Base-by-base conservation (phyloP, 1,140 invertebrate species). In the Anastrepha obliqua region DNA sequence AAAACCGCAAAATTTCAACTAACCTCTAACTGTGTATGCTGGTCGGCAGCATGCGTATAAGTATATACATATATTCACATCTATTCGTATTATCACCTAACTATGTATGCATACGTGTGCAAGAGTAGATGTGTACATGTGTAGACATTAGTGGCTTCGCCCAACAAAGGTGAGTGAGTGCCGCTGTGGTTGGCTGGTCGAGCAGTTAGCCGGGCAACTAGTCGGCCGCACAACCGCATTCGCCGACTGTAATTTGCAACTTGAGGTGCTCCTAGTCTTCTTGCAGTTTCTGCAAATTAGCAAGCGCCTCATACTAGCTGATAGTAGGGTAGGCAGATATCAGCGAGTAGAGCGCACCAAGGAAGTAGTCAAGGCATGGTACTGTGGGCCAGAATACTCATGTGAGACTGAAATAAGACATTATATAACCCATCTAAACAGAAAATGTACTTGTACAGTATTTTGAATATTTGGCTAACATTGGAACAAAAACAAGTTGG, bases 1-100 rank as follows among this genome's bases (percentile, higher is more conserved):
- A 51, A 20, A 78, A 78, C 70, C 70, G 70, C 70, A 78, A 78
- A 78, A 78, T 78, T 78, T 78, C 70, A 78, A 78, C 70, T 78
- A 78, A 78, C 13, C 17, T 78, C 7, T 39, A 78, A n/a, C 70
- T 78, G 5, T 78, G 42, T 51, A 78, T 17, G 65, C 29, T 42
- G 65, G 20, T 42, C 39, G 47, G 51, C 51, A 8, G 11, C 70
- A 78, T 51, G 47, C 70, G 51, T 17, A n/a, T 7, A 13, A 78
- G 15, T 39, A 78, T 13, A 62, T 62, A 5, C 9, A 62, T 39
- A 78, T 13, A 62, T 62, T 62, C 9, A 62, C 60, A 62, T 62
- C 15, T 1, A 29, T 29, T 29, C 29, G 29, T 29, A 29, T 0
- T 29, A 29, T 29, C 29, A 29, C 1, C 29, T 29, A 29, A 29